phyloP scores from a whole-genome alignment of 2,797 vertebrate genomes.

The Chaunax sp. region DNA sequence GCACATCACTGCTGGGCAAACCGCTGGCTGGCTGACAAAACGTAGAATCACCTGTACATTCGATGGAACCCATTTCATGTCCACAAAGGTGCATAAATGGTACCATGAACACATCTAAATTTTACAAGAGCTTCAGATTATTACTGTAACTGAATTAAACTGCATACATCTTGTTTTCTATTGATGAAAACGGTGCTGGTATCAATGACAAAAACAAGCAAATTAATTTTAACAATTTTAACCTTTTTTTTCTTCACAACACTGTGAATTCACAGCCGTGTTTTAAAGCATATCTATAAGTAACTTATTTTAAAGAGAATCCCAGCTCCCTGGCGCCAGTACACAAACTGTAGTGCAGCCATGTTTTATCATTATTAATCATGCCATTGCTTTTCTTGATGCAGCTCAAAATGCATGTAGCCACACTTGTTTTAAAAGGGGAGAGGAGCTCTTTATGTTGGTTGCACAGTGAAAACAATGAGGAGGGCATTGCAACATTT shows the following conservation, averaged over 20 bases:
- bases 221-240: no score
- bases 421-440: background rate
- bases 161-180: no score
- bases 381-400: background rate
- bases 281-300: no score
- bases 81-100: slow-evolving; percentile 4
- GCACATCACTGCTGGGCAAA: slow-evolving; percentile 46
- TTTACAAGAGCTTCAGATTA: no score
- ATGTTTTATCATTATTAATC: background rate
- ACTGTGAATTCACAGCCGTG: no score
- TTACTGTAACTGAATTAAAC: no score
- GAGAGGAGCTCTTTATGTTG: no score
- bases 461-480: background rate
- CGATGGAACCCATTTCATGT: slow-evolving; percentile 8
- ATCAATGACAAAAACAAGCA: no score
- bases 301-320: no score
- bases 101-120: no score
- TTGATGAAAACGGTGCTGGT: background rate
- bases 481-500: no score
- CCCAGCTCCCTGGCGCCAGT: background rate
- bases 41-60: slow-evolving; percentile 21
- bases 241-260: no score
- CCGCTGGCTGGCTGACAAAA: slow-evolving; percentile 55
- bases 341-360: background rate
- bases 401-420: background rate